A percentile compares a stretch with the other conserved stretches of the same genome.
These are phyloP conservation scores for Pluvialis apricaria DNA, from an alignment of 2,113 vertebrate genomes.

Conservation along the genomic window DNA sequence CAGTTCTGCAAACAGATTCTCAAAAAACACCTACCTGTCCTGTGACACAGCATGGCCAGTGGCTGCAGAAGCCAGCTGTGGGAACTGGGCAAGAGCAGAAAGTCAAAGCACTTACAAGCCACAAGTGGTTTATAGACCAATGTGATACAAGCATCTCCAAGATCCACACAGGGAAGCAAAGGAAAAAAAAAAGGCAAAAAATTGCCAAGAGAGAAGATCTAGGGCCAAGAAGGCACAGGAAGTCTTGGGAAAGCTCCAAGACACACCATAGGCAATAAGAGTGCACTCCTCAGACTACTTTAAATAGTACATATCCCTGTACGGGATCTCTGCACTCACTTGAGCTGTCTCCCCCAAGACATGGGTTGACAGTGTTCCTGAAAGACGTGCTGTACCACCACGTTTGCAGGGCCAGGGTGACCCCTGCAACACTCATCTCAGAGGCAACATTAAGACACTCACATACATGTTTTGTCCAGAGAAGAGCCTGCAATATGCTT, in stretches of 20 bases:
- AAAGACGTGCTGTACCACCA: neutral
- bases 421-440: neutral
- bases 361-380: neutral
- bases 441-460: neutral
- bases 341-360: neutral
- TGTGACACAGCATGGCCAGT: neutral
- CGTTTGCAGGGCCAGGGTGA: neutral
- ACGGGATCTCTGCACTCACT: neutral
- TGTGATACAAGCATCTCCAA: neutral
- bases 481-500: neutral
- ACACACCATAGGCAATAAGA: neutral
- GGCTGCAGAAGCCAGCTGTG: neutral
- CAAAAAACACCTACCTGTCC: neutral
- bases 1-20: neutral
- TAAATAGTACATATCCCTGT: neutral
- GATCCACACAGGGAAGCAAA: neutral
- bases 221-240: neutral
- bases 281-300: neutral
- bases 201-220: neutral
- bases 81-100: neutral
- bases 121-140: neutral
- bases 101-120: neutral
- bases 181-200: neutral
- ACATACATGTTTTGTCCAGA: neutral
- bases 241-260: neutral